phyloP scores from a whole-genome alignment of 2,113 vertebrate species.

The Forbesichthys agassizii region DNA sequence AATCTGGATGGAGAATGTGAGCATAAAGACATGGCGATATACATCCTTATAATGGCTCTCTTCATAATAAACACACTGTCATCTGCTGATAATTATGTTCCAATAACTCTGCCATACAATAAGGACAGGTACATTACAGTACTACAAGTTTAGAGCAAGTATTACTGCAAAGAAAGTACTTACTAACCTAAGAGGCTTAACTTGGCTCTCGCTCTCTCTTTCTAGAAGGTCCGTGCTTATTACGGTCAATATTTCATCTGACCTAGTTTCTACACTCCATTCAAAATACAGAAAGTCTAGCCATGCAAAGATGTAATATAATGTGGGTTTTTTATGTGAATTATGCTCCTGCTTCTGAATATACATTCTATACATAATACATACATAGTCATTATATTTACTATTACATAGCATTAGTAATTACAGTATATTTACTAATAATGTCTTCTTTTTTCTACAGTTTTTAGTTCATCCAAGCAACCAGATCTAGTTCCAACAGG shows the following conservation, averaged over 20 bases:
- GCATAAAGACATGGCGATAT: neutral
- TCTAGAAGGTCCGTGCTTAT: no score
- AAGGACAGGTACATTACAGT: no score
- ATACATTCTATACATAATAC: neutral
- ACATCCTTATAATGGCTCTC: neutral
- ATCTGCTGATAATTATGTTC: neutral
- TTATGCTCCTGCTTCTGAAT: no score
- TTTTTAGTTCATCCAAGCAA: slow-evolving; percentile 75
- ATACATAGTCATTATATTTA: neutral
- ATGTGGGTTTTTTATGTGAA: no score
- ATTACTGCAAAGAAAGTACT: no score
- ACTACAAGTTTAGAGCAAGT: no score
- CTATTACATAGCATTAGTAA: neutral
- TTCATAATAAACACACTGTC: neutral
- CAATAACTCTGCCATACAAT: neutral
- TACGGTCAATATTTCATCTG: no score
- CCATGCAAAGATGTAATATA: no score
- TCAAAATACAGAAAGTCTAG: no score
- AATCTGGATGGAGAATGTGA: slow-evolving; percentile 89
- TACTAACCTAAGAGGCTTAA: no score
- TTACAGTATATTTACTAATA: neutral
- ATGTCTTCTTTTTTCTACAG: slow-evolving; percentile 57
- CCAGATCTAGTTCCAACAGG: slow-evolving; percentile 84
- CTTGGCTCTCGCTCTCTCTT: no score
- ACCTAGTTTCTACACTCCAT: no score